phyloP scores from a whole-genome alignment of 2,888 invertebrate genomes.

The Athalia rosae region DNA sequence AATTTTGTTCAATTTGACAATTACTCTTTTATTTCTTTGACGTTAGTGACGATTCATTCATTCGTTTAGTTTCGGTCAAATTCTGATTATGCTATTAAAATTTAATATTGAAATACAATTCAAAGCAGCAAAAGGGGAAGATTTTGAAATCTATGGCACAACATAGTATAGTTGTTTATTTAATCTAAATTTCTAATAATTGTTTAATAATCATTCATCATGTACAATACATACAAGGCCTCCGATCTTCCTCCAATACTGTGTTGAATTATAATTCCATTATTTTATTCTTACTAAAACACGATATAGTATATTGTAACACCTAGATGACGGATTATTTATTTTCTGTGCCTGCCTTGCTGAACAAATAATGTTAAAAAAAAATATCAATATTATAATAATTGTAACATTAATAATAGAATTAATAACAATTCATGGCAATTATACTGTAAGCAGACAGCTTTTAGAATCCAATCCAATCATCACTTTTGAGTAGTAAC shows the following conservation, averaged over 20 bases:
- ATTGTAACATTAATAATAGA: no score
- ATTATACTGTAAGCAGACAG: no score
- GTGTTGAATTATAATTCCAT: slow-evolving; percentile 46
- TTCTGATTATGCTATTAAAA: not conserved
- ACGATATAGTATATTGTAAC: slow-evolving; percentile 47
- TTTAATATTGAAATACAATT: not conserved
- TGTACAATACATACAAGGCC: slow-evolving; percentile 17
- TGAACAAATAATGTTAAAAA: no score
- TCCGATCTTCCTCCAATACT: slow-evolving; percentile 35
- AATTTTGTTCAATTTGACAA: not conserved
- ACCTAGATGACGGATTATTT: no score
- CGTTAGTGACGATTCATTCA: slow-evolving; percentile 7
- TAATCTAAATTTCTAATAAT: slow-evolving; percentile 17
- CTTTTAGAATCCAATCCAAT: not conserved
- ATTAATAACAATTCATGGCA: no score
- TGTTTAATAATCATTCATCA: slow-evolving; percentile 19
- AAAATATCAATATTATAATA: no score
- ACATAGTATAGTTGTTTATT: slow-evolving; percentile 23
- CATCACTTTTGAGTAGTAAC: slow-evolving; percentile 16
- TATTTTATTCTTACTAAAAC: slow-evolving; percentile 36
- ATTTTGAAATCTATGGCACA: slow-evolving; percentile 36
- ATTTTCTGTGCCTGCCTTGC: no score
- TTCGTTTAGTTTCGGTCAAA: no score
- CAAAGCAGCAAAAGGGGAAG: slow-evolving; percentile 23
- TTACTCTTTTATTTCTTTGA: not conserved